These are phyloP conservation scores for Ligdia adustata DNA, from an alignment of 2,888 invertebrate genomes.

Conservation along the genomic window DNA sequence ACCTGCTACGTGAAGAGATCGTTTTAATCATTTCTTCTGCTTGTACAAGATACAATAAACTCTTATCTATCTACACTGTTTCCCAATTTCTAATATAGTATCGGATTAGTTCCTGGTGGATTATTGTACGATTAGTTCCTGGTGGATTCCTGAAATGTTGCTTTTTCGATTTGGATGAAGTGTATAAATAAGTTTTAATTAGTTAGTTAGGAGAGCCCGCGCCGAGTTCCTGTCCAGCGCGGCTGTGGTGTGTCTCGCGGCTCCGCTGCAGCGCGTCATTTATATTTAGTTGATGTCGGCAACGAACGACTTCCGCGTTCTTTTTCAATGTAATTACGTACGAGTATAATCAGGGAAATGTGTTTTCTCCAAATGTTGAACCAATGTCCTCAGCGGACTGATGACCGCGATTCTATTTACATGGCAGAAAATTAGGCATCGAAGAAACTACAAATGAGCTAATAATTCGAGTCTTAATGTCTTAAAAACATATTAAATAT, in stretches of 20 bases:
- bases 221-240: constrained; percentile 19
- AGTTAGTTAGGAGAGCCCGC: constrained; percentile 16
- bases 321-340: constrained; percentile 9
- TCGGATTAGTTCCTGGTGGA: too few relatives aligned
- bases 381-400: too few relatives aligned
- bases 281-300: constrained; percentile 20
- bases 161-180: neutral
- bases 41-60: too few relatives aligned
- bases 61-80: too few relatives aligned
- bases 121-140: constrained; percentile 3
- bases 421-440: neutral
- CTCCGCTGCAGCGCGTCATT: constrained; percentile 14
- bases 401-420: neutral
- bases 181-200: constrained; percentile 22
- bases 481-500: too few relatives aligned
- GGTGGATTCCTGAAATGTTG: constrained; percentile 1
- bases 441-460: too few relatives aligned
- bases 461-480: too few relatives aligned
- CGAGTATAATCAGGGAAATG: too few relatives aligned
- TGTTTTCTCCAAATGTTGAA: too few relatives aligned
- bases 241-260: constrained; percentile 11
- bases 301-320: constrained; percentile 16
- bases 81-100: too few relatives aligned
- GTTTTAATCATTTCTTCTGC: too few relatives aligned
- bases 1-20: too few relatives aligned